These are phyloP conservation scores for Myotis yumanensis DNA, from an alignment of 2,113 vertebrate species.

Conservation along the genomic window DNA sequence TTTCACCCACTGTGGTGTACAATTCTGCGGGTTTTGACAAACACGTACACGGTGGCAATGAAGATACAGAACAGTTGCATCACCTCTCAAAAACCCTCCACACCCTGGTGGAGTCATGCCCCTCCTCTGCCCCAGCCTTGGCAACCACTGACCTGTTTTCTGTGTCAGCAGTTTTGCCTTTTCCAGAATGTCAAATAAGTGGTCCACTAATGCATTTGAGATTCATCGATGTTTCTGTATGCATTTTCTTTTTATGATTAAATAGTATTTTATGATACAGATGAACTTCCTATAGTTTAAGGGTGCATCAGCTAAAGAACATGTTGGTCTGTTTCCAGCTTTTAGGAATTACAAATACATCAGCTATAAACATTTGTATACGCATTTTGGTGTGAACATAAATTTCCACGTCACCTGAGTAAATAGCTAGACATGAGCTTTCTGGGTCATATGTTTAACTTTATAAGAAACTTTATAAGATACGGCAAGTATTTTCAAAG, in stretches of 20 bases:
- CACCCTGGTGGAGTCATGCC: neutral
- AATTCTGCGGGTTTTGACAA: neutral
- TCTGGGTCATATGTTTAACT: conserved; percentile 14
- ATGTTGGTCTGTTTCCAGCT: conserved; percentile 36
- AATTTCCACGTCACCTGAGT: conserved; percentile 28
- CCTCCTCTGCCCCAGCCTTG: neutral
- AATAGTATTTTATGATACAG: neutral
- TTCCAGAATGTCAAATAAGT: neutral
- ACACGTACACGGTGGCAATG: neutral
- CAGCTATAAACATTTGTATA: neutral
- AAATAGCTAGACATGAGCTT: conserved; percentile 8
- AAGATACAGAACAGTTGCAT: neutral
- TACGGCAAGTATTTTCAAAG: neutral
- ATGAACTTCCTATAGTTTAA: neutral
- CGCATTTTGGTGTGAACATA: neutral
- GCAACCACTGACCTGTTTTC: neutral
- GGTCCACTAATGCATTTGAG: neutral
- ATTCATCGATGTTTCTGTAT: neutral
- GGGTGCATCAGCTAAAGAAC: neutral
- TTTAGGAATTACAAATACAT: neutral
- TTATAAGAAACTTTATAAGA: conserved; percentile 7
- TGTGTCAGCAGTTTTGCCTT: neutral
- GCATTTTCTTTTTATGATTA: neutral
- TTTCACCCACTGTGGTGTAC: neutral
- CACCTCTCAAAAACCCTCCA: neutral